Percentiles rank a stretch among this genome's conserved stretches.
phyloP scores from a whole-genome alignment of 2,113 vertebrate species.

The Podarcis raffonei region DNA sequence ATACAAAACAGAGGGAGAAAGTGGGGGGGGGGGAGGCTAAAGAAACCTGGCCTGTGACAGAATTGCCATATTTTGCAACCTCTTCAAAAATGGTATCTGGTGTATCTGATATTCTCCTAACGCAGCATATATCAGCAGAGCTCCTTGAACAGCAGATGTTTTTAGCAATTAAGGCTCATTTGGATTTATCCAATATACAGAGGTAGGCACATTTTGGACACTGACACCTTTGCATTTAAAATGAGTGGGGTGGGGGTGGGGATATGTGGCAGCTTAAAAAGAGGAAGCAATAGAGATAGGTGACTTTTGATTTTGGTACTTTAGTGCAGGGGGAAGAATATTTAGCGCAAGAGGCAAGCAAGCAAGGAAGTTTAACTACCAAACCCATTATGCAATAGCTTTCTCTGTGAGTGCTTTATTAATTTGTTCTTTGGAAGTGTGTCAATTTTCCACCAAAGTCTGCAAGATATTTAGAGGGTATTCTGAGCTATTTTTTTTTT shows the following conservation, averaged over 20 bases:
- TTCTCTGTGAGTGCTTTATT: neutral
- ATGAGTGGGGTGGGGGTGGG: neutral
- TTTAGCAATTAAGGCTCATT: conserved; percentile 41
- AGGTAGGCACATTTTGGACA: conserved; percentile 8
- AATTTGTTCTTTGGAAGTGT: neutral
- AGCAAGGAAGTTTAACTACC: neutral
- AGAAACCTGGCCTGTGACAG: neutral
- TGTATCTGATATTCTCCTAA: neutral
- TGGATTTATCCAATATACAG: conserved; percentile 21
- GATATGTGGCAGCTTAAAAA: neutral
- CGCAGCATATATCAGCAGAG: neutral
- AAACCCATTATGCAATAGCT: neutral
- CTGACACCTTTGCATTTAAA: neutral
- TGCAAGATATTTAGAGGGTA: neutral
- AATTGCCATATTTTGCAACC: neutral
- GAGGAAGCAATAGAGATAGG: neutral
- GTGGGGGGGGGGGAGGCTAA: neutral
- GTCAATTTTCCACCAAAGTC: neutral
- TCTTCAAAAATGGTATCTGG: neutral
- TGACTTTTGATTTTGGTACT: neutral
- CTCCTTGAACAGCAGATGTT: conserved; percentile 14
- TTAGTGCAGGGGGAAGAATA: neutral
- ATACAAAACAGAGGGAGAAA: neutral
- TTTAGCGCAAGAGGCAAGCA: neutral
- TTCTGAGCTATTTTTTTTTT: no score